These are phyloP conservation scores for Enteromius argenteus DNA, from an alignment of 2,797 vertebrate species.

Conservation along the genomic window DNA sequence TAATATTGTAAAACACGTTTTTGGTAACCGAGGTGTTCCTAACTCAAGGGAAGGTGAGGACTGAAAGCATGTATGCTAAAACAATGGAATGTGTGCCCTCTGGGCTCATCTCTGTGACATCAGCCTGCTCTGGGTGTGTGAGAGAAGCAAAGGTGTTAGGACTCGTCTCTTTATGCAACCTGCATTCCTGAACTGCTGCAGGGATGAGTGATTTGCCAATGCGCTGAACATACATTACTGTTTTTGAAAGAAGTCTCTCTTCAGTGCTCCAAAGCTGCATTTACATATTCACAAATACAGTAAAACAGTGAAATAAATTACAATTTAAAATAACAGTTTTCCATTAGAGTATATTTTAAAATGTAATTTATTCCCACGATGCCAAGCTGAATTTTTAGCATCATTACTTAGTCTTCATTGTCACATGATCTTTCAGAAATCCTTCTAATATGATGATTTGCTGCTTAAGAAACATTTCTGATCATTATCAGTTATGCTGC, in stretches of 20 bases:
- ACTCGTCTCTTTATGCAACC: slow-evolving; percentile 69
- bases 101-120: slow-evolving; percentile 56
- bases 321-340: neutral
- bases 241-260: neutral
- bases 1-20: neutral
- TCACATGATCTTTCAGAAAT: neutral
- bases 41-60: neutral
- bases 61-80: slow-evolving; percentile 46
- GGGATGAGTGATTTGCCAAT: slow-evolving; percentile 50
- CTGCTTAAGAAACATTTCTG: neutral
- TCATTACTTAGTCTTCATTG: neutral
- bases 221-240: slow-evolving; percentile 2
- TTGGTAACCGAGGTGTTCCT: neutral
- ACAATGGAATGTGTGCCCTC: slow-evolving; percentile 44
- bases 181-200: slow-evolving; percentile 76
- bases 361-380: neutral
- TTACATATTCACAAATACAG: neutral
- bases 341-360: neutral
- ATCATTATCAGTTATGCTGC: neutral
- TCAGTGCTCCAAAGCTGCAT: neutral
- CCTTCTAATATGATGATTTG: neutral
- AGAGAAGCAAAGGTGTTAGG: slow-evolving; percentile 63
- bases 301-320: neutral
- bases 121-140: slow-evolving; percentile 69
- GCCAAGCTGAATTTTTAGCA: neutral